Evolutionary conservation across 2,113 vertebrate species (phyloP), one percentile per base, ranked within the genome.

Genomic region (Genyomyrus donnyi): DNA sequence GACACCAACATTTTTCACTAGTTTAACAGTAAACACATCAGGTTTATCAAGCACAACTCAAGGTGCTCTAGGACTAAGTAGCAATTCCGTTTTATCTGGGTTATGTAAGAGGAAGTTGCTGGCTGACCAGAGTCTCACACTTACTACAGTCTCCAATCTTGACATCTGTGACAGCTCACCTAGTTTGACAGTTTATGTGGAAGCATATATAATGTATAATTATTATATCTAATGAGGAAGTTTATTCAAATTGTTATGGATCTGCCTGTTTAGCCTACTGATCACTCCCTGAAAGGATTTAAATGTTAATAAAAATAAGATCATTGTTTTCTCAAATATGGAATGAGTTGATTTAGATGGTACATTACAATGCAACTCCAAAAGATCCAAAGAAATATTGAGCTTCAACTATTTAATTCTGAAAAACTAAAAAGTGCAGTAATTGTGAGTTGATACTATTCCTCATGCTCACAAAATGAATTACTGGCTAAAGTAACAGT

Each of bases 211-310:
- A 31, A 70, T 31, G 62, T 70, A 70, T 39, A 39, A 77, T 42
- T 6, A 35, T 39, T 80, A 80, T 48, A 52, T 11, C 17, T 52
- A 89, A 90, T 90, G 90, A 85, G 0, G 52, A 92, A 91, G 91
- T 94, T 93, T 15, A 8, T 62, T 77, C 89, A 89, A 84, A 90
- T 92, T 90, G 93, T 93, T 94, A 94, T 92, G 93, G 90, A 93
- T 91, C 80, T 24, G 46, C 19, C 77, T 50, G 19, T 84, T 89
- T 39, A 35, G 24, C 3, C 56, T 24, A 19, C 9, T 58, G 50
- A 17, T 85, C 21, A 11, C 10, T 31, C 35, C 39, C 56, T 66
- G 53, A 66, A 45, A 31, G 80, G 77, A 31, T 27, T 49, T 45
- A 11, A 24, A 56, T 17, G 31, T 53, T 77, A 52, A 77, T 42